Conservation (phyloP, 2,113 vertebrate species). For the Meles meles region DNA sequence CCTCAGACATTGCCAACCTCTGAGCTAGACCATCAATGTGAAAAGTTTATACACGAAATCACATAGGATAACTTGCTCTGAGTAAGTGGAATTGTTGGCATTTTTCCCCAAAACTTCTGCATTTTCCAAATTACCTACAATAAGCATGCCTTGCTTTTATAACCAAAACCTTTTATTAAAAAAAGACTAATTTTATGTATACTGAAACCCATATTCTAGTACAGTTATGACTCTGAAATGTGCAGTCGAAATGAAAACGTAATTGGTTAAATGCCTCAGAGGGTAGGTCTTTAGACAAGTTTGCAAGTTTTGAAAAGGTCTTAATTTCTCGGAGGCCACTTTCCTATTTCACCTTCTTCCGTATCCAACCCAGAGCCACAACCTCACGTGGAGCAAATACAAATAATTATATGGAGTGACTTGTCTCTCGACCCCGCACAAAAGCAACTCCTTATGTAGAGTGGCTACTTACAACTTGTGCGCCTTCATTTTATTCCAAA, state of each 20-base stretch:
- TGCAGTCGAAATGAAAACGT: slow-evolving; percentile 42
- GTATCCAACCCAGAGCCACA: slow-evolving; percentile 1
- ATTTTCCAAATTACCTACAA: slow-evolving; percentile 35
- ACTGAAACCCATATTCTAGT: background rate
- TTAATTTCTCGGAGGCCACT: slow-evolving; percentile 27
- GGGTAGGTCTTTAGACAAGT: slow-evolving; percentile 26
- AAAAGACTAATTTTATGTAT: slow-evolving; percentile 19
- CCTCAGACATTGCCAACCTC: background rate
- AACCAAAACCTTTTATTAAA: background rate
- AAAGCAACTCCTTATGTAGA: background rate
- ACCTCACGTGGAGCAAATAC: slow-evolving; percentile 43
- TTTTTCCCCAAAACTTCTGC: background rate
- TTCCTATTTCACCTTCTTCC: background rate
- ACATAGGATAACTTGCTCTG: background rate
- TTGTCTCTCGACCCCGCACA: background rate
- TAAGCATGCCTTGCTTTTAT: slow-evolving; percentile 7
- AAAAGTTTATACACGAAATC: background rate
- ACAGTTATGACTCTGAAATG: slow-evolving; percentile 38
- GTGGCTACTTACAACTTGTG: slow-evolving; percentile 43
- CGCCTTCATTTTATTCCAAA: slow-evolving; percentile 62
- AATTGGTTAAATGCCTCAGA: slow-evolving; percentile 38
- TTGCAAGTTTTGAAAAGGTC: slow-evolving; percentile 30
- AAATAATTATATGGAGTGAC: background rate
- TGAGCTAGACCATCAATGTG: background rate
- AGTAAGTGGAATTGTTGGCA: background rate